A percentile compares a stretch with the other conserved stretches of the same genome.
Conservation (phyloP, 2,888 invertebrate genomes). For the Drosophila yooni region DNA sequence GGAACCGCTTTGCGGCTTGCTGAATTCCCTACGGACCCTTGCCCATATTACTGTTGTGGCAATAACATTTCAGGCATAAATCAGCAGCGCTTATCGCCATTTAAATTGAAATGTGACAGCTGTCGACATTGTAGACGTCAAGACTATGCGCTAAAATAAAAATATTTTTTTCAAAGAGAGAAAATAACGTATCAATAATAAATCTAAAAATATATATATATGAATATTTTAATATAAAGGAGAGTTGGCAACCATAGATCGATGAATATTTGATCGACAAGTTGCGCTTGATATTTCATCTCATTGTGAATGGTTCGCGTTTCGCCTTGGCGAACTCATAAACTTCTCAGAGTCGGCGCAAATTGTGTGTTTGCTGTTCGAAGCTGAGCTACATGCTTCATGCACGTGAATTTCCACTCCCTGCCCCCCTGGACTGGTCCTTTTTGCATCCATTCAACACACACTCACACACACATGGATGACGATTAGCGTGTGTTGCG, state of each 20-base stretch:
- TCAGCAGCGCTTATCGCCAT: conserved; percentile 42
- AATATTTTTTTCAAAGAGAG: not conserved
- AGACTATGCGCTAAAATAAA: conserved; percentile 6
- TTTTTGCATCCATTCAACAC: conserved; percentile 7
- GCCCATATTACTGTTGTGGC: conserved; percentile 2
- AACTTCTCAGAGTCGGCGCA: conserved; percentile 44
- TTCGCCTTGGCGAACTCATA: too few species aligned
- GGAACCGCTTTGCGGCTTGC: conserved; percentile 8
- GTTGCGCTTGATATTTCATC: conserved; percentile 5
- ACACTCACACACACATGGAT: not conserved
- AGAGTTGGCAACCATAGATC: conserved; percentile 4
- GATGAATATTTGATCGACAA: not conserved
- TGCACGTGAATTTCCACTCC: conserved; percentile 17
- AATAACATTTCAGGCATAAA: conserved; percentile 28
- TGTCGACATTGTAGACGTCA: conserved; percentile 42
- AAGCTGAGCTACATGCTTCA: conserved; percentile 20
- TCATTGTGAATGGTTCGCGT: conserved; percentile 47
- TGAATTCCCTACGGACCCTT: conserved; percentile 39
- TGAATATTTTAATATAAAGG: not conserved
- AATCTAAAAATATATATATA: not conserved
- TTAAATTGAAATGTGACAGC: conserved; percentile 40
- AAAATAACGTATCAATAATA: not conserved
- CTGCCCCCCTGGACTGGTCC: not conserved
- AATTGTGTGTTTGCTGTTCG: conserved; percentile 35
- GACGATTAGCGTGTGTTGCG: conserved; percentile 24